Evolutionary conservation across 2,888 invertebrate species (phyloP).

Genomic region (Stictocephala bisonia): DNA sequence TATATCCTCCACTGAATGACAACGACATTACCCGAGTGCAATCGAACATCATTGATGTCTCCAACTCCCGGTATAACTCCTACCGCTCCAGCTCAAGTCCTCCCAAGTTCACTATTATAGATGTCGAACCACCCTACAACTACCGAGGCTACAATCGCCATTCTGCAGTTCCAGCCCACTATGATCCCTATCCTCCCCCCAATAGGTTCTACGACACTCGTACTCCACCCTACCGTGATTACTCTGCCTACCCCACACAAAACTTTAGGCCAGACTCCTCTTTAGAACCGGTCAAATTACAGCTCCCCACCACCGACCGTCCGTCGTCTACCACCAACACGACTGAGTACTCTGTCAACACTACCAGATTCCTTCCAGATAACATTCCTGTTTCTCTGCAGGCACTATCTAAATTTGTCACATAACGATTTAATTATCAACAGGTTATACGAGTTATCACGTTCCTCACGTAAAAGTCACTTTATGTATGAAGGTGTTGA

Average conservation of each 20-base stretch:
- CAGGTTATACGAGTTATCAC: too few species aligned
- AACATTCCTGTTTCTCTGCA: not conserved
- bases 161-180: not conserved
- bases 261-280: conserved; percentile 9
- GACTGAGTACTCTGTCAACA: conserved; percentile 12
- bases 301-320: conserved; percentile 5
- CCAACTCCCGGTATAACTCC: not conserved
- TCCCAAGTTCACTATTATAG: conserved; percentile 41
- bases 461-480: too few species aligned
- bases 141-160: conserved; percentile 1
- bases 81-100: too few species aligned
- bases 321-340: not conserved
- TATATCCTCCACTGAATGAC: not conserved
- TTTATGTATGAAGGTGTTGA: too few species aligned
- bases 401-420: conserved; percentile 14
- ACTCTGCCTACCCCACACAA: not conserved
- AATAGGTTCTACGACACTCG: not conserved
- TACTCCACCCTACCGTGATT: not conserved
- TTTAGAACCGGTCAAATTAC: conserved; percentile 34
- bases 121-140: conserved; percentile 41
- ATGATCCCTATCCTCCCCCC: not conserved
- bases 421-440: too few species aligned
- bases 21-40: conserved; percentile 41
- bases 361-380: conserved; percentile 23
- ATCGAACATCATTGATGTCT: conserved; percentile 41